Conservation (phyloP, 2,888 invertebrate genomes). For the Drosophila trichaetosa region DNA sequence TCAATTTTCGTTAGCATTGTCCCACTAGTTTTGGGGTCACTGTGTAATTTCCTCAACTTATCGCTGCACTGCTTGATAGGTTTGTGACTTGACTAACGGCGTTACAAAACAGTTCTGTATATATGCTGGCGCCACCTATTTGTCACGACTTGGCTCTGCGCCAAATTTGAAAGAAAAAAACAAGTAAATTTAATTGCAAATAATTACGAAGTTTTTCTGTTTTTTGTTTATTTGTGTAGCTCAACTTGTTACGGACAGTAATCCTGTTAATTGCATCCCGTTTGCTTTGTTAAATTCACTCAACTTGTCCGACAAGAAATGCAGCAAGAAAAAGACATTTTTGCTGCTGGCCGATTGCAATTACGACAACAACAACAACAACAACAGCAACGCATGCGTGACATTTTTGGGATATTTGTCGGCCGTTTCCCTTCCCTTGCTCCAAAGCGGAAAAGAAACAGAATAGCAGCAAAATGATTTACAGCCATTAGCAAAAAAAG, state of each 20-base stretch:
- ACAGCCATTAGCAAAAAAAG: slow-evolving; percentile 40
- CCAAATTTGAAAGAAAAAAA: slow-evolving; percentile 9
- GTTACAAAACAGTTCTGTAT: neutral
- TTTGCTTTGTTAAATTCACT: slow-evolving; percentile 18
- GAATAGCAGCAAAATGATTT: slow-evolving; percentile 73
- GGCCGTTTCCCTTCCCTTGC: slow-evolving; percentile 51
- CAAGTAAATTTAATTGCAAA: neutral
- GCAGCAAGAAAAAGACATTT: neutral
- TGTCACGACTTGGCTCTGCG: neutral
- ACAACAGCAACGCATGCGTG: slow-evolving; percentile 71
- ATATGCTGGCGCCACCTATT: slow-evolving; percentile 28
- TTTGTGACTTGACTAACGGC: neutral
- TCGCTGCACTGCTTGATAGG: slow-evolving; percentile 9
- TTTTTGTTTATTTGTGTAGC: neutral
- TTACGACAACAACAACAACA: slow-evolving; percentile 15
- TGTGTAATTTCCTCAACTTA: neutral
- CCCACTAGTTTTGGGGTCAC: fast-evolving
- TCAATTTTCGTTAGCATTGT: fast-evolving
- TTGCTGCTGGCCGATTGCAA: slow-evolving; percentile 13
- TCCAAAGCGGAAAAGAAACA: slow-evolving; percentile 41
- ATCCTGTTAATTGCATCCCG: slow-evolving; percentile 36
- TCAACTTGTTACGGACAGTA: slow-evolving; percentile 3
- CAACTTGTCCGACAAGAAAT: slow-evolving; percentile 30
- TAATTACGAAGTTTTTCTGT: neutral
- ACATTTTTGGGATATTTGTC: slow-evolving; percentile 75